Conservation (phyloP, 92 coral and sea anemone species). For the Phymanthus crucifer region DNA sequence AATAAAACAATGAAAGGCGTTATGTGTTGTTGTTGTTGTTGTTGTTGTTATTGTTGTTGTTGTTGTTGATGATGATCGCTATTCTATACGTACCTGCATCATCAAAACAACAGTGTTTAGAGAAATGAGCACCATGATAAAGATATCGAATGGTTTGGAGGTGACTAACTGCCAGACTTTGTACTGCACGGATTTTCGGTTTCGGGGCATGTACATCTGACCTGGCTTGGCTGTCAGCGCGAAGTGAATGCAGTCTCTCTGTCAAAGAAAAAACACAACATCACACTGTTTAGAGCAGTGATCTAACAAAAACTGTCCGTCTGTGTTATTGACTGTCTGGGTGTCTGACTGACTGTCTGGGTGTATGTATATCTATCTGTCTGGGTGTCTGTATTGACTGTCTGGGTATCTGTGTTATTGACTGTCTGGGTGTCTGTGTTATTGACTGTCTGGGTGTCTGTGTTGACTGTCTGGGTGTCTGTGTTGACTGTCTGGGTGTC, state of each 20-base stretch:
- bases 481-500: background rate
- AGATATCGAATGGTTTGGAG: constrained; percentile 87
- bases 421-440: too few relatives aligned
- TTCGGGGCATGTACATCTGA: constrained; percentile 89
- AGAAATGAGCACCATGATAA: constrained; percentile 85
- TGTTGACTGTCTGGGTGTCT: too few relatives aligned
- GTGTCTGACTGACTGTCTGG: background rate
- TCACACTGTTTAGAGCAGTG: too few relatives aligned
- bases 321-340: background rate
- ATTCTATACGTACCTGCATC: constrained; percentile 63
- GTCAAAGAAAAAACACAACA: background rate
- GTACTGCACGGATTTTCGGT: constrained; percentile 73
- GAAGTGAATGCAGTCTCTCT: constrained; percentile 95
- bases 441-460: too few relatives aligned
- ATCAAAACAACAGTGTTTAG: constrained; percentile 87
- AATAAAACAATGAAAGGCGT: background rate
- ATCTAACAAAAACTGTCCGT: too few relatives aligned
- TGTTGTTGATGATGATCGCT: too few relatives aligned
- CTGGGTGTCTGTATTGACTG: too few relatives aligned
- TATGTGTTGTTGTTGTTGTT: too few relatives aligned
- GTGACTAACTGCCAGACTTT: constrained; percentile 81
- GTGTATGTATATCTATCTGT: background rate
- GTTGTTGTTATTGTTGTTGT: too few relatives aligned
- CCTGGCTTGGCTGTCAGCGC: constrained; percentile 89
- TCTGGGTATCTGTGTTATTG: too few relatives aligned